Evolutionary conservation across 2,113 vertebrate species (phyloP).

Genomic region (Campylomormyrus tamandua): DNA sequence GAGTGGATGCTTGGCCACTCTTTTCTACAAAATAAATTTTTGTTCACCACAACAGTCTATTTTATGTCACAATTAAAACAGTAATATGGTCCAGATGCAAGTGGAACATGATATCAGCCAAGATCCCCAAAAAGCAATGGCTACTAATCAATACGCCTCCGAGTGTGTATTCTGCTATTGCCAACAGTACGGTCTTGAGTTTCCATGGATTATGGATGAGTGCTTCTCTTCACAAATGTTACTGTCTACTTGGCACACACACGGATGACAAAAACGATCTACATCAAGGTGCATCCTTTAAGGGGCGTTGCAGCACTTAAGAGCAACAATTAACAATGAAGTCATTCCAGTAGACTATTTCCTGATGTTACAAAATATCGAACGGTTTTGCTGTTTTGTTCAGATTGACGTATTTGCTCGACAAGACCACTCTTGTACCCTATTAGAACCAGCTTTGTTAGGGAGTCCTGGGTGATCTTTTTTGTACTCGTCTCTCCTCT

Average conservation of each 20-base stretch:
- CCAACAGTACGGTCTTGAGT: background rate
- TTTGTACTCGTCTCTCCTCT: background rate
- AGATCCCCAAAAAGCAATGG: background rate
- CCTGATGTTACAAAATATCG: conserved; percentile 16
- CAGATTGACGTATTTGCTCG: conserved; percentile 29
- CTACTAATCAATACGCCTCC: background rate
- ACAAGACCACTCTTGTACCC: background rate
- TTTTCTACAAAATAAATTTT: background rate
- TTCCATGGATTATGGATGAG: conserved; percentile 19
- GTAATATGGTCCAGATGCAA: background rate
- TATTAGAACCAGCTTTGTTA: background rate
- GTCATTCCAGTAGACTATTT: conserved; percentile 3
- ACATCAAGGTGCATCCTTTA: background rate
- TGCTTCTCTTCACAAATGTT: background rate
- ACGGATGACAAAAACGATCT: background rate
- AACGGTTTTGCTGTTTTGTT: conserved; percentile 25
- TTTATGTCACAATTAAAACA: background rate
- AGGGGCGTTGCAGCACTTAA: background rate
- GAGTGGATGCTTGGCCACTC: background rate
- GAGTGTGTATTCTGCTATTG: background rate
- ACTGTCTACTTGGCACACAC: background rate
- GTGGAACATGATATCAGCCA: background rate
- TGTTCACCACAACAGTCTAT: background rate
- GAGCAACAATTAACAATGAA: background rate
- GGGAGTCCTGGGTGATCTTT: conserved; percentile 11